Evolutionary conservation across 2,113 vertebrate genomes (phyloP).

Genomic region (Fulica atra): DNA sequence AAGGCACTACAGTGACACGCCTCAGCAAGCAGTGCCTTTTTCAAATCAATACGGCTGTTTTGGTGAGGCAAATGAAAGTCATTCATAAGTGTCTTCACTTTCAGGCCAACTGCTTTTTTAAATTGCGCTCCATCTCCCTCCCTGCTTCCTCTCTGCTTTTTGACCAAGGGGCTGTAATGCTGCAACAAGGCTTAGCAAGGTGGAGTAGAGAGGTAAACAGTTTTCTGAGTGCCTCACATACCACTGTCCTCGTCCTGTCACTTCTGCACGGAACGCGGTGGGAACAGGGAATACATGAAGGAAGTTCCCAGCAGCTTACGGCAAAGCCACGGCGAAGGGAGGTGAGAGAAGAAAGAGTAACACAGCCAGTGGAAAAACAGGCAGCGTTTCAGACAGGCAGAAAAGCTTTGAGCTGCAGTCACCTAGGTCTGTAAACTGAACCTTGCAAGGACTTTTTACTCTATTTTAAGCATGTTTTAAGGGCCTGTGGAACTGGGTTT

Average conservation of each 20-base stretch:
- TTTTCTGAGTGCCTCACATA: background rate
- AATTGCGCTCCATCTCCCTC: background rate
- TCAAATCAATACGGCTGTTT: background rate
- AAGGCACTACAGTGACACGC: accelerated
- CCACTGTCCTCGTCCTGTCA: background rate
- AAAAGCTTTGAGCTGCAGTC: background rate
- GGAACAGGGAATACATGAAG: background rate
- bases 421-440: background rate
- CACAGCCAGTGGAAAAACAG: background rate
- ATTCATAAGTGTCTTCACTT: background rate
- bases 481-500: background rate
- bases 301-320: background rate
- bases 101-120: background rate
- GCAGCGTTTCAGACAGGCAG: background rate
- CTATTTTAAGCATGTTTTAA: background rate
- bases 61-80: background rate
- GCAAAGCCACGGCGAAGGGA: background rate
- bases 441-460: background rate
- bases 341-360: background rate
- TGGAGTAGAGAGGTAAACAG: background rate
- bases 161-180: background rate
- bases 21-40: background rate
- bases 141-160: background rate
- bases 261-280: background rate
- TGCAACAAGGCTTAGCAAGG: background rate